phyloP scores from a whole-genome alignment of 2,888 invertebrate species.

The Tuberolachnus salignus region DNA sequence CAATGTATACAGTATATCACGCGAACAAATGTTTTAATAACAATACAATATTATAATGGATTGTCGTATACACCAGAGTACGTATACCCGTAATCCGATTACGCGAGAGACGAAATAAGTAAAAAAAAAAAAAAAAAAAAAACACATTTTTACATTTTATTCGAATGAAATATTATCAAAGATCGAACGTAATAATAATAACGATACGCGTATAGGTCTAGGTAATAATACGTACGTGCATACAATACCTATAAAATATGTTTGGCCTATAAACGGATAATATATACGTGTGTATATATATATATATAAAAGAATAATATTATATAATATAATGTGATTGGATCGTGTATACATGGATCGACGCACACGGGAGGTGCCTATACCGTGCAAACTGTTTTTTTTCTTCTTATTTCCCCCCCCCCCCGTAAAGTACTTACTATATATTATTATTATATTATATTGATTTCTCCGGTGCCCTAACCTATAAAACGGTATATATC shows the following conservation, averaged over 20 bases:
- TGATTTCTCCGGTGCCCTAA: slow-evolving; percentile 15
- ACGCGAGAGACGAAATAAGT: not conserved
- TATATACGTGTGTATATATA: no score
- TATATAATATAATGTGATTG: slow-evolving; percentile 4
- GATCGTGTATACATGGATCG: slow-evolving; percentile 26
- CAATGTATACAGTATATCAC: no score
- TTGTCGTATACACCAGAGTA: no score
- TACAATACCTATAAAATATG: not conserved
- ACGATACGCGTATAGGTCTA: no score
- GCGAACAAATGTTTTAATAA: no score
- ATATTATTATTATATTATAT: not conserved
- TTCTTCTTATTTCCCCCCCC: no score
- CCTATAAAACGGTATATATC: slow-evolving; percentile 43
- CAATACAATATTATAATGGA: no score
- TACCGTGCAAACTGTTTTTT: not conserved
- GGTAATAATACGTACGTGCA: not conserved
- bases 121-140: no score
- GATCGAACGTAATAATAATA: slow-evolving; percentile 16
- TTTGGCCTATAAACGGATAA: not conserved
- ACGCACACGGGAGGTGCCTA: slow-evolving; percentile 21
- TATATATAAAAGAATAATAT: not conserved
- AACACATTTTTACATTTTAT: not conserved
- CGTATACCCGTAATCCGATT: slow-evolving; percentile 37
- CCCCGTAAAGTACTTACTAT: no score
- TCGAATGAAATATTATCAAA: not conserved